Conservation (phyloP, 1,140 invertebrate genomes). For the Anoplophora glabripennis region DNA sequence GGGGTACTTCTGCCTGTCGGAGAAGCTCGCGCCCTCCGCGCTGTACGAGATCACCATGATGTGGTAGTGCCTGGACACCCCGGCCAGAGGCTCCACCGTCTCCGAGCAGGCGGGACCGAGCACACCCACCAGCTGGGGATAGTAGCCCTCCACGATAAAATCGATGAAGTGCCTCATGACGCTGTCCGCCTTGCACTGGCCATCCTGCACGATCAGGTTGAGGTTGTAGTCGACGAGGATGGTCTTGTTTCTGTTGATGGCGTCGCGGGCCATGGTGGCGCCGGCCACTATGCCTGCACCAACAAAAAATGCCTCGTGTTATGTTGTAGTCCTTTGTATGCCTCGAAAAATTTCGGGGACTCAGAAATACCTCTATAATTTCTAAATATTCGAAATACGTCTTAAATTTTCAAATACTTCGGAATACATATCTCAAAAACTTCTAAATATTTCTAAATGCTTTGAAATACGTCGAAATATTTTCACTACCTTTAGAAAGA, state of each 20-base stretch:
- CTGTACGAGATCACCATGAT: constrained; percentile 79
- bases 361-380: no score
- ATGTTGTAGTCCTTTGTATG: no score
- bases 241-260: constrained; percentile 62
- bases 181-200: constrained; percentile 70
- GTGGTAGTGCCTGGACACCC: constrained; percentile 74
- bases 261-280: constrained; percentile 62
- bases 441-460: no score
- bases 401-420: no score
- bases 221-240: constrained; percentile 65
- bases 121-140: constrained; percentile 63
- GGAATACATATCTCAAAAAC: no score
- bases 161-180: constrained; percentile 80
- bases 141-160: constrained; percentile 58
- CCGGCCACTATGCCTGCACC: constrained; percentile 54
- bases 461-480: no score
- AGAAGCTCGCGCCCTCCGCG: constrained; percentile 72
- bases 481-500: no score
- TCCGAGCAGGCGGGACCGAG: constrained; percentile 84
- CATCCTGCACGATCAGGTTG: constrained; percentile 60
- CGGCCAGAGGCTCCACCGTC: constrained; percentile 78
- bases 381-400: no score
- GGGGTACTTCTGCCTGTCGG: constrained; percentile 69
- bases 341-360: no score
- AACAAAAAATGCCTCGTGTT: no score